Percentiles rank a stretch among this genome's conserved stretches.
These are phyloP conservation scores for Beaufortia kweichowensis DNA, from an alignment of 2,113 vertebrate genomes.

Conservation along the genomic window DNA sequence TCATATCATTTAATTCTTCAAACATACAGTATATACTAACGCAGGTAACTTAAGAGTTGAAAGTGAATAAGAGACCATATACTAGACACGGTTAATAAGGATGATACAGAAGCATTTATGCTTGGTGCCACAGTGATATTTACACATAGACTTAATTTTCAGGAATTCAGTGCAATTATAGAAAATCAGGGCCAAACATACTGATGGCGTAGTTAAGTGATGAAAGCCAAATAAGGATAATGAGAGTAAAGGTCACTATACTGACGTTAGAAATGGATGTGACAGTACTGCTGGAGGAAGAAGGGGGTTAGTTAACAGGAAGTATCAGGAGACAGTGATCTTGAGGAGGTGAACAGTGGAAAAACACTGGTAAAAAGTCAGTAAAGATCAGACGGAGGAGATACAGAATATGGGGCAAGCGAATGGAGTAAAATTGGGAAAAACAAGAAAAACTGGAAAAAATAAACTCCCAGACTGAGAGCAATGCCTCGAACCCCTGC, in stretches of 20 bases:
- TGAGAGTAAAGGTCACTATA: constrained; percentile 45
- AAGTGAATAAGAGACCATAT: background rate
- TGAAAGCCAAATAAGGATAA: background rate
- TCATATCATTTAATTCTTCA: background rate
- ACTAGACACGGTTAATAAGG: too few relatives aligned
- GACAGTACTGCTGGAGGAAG: constrained; percentile 65
- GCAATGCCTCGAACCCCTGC: constrained; percentile 46
- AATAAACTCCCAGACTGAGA: constrained; percentile 62
- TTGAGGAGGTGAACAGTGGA: constrained; percentile 57
- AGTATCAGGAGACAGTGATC: constrained; percentile 66
- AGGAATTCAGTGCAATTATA: background rate
- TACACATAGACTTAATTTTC: background rate
- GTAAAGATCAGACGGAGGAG: constrained; percentile 27
- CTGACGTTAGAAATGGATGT: constrained; percentile 39
- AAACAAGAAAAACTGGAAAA: constrained; percentile 39
- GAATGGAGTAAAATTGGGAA: background rate
- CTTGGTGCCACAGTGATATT: too few relatives aligned
- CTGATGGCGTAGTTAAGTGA: constrained; percentile 2
- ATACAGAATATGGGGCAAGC: background rate
- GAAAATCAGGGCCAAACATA: background rate
- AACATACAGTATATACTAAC: background rate
- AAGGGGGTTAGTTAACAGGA: constrained; percentile 63
- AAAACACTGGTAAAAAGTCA: constrained; percentile 35
- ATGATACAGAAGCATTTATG: too few relatives aligned
- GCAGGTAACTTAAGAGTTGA: background rate